Evolutionary conservation across 2,888 invertebrate genomes (phyloP).

Genomic region (Melanostoma scalare): DNA sequence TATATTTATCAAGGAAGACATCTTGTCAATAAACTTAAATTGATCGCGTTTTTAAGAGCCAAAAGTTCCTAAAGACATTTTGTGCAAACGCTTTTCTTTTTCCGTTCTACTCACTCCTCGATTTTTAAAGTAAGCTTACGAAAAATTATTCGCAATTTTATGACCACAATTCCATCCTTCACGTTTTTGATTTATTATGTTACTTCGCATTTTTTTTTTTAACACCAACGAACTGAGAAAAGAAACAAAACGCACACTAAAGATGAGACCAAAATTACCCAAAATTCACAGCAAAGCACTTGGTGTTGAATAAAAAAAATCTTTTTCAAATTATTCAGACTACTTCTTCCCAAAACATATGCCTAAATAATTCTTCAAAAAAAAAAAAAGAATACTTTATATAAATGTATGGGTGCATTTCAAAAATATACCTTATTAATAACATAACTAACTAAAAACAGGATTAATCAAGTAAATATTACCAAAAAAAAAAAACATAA

Average conservation of each 20-base stretch:
- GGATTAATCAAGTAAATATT: conserved; percentile 31
- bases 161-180: too few species aligned
- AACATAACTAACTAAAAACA: conserved; percentile 14
- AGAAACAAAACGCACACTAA: conserved; percentile 61
- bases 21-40: too few species aligned
- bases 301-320: conserved; percentile 13
- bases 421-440: conserved; percentile 65
- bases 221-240: conserved; percentile 35
- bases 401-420: conserved; percentile 72
- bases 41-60: too few species aligned
- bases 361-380: conserved; percentile 54
- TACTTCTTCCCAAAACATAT: conserved; percentile 12
- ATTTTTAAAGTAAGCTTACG: too few species aligned
- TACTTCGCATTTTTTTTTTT: conserved; percentile 9
- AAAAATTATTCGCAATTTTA: too few species aligned
- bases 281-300: conserved; percentile 23
- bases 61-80: too few species aligned
- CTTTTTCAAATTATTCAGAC: background rate
- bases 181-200: background rate
- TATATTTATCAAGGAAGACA: too few species aligned
- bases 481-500: conserved; percentile 33
- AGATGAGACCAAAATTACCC: conserved; percentile 58
- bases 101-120: too few species aligned
- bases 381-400: conserved; percentile 32
- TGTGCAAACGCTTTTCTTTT: too few species aligned